These are phyloP conservation scores for Elysia crispata DNA, from an alignment of 2,888 invertebrate genomes.

Conservation along the genomic window DNA sequence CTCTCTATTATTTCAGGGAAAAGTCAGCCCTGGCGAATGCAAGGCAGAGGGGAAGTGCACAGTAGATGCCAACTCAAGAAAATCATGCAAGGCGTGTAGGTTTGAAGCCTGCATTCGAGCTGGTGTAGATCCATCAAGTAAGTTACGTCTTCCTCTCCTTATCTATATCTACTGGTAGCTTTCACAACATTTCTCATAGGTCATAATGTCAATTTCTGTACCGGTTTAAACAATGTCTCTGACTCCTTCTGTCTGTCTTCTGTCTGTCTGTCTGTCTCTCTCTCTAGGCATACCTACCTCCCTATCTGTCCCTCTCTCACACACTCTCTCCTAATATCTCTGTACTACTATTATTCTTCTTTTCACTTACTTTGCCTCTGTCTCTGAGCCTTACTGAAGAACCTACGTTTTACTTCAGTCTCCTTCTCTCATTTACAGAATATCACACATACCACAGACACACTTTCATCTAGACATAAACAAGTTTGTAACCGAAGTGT, in stretches of 20 bases:
- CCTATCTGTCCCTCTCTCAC: conserved; percentile 29
- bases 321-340: conserved; percentile 5
- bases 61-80: conserved; percentile 17
- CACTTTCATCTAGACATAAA: no score
- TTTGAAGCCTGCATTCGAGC: conserved; percentile 27
- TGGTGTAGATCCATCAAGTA: conserved; percentile 37
- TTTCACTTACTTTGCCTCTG: conserved; percentile 7
- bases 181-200: no score
- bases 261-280: conserved; percentile 5
- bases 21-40: conserved; percentile 27
- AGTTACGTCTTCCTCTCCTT: neutral
- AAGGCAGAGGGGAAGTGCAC: conserved; percentile 24
- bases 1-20: conserved; percentile 28
- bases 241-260: neutral
- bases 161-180: neutral
- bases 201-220: no score
- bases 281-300: conserved; percentile 19
- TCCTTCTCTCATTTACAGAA: neutral
- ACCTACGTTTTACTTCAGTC: neutral
- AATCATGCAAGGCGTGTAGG: conserved; percentile 19
- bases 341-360: no score
- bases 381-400: conserved; percentile 32
- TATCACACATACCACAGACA: no score
- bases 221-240: no score
- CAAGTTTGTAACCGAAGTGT: no score